Percentiles rank a stretch among this genome's conserved stretches.
These are phyloP conservation scores for Neoscelio sp. DNA, from an alignment of 2,888 invertebrate genomes.

Conservation along the genomic window DNA sequence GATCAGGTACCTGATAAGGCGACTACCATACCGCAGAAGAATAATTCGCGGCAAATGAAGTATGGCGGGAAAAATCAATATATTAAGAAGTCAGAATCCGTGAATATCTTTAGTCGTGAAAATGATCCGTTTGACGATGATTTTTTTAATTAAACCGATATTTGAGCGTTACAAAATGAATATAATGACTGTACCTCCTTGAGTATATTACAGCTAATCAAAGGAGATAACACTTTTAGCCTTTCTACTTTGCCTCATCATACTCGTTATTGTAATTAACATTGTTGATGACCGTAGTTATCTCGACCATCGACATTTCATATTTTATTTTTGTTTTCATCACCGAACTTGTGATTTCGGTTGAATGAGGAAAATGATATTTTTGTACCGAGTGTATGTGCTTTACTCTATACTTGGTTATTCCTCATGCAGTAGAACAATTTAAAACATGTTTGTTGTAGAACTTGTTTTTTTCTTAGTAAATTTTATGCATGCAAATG, in stretches of 20 bases:
- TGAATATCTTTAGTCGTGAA: slow-evolving; percentile 94
- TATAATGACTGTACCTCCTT: slow-evolving; percentile 15
- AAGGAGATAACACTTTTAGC: slow-evolving; percentile 24
- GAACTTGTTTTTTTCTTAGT: slow-evolving; percentile 20
- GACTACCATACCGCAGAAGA: slow-evolving; percentile 74
- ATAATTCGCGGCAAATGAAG: slow-evolving; percentile 82
- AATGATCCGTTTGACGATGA: slow-evolving; percentile 95
- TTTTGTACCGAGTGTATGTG: slow-evolving; percentile 69
- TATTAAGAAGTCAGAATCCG: slow-evolving; percentile 94
- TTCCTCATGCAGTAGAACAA: slow-evolving; percentile 12
- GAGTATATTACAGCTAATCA: slow-evolving; percentile 17
- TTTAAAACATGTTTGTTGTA: slow-evolving; percentile 17
- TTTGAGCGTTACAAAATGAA: slow-evolving; percentile 2
- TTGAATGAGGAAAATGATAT: slow-evolving; percentile 68
- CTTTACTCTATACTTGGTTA: slow-evolving; percentile 33
- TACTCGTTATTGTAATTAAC: slow-evolving; percentile 30
- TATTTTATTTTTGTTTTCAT: slow-evolving; percentile 26
- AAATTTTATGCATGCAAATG: slow-evolving; percentile 19
- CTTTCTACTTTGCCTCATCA: slow-evolving; percentile 41
- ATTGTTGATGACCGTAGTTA: slow-evolving; percentile 9
- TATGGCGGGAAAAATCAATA: slow-evolving; percentile 84
- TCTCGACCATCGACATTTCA: slow-evolving; percentile 5
- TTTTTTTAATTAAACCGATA: slow-evolving; percentile 87
- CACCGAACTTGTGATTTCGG: slow-evolving; percentile 54
- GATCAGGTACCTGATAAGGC: slow-evolving; percentile 79